Evolutionary conservation across 2,797 vertebrate genomes (phyloP).

Genomic region (Notamacropus eugenii): DNA sequence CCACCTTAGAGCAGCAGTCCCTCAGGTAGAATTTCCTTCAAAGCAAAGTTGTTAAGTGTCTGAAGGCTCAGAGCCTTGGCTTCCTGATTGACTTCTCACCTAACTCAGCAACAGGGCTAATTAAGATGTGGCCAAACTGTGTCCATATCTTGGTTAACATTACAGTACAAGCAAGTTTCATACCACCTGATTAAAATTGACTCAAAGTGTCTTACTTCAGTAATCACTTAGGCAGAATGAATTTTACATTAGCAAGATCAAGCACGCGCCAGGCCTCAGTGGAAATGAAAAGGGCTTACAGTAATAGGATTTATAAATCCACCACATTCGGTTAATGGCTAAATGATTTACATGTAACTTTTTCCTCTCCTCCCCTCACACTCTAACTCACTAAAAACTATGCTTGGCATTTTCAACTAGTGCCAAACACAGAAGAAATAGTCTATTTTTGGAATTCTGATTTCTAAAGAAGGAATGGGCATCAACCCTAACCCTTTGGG

Average conservation of each 20-base stretch:
- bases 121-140: slow-evolving; percentile 84
- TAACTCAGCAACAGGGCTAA: slow-evolving; percentile 80
- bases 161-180: slow-evolving; percentile 81
- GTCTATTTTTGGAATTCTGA: slow-evolving; percentile 85
- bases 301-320: slow-evolving; percentile 88
- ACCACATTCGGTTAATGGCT: slow-evolving; percentile 88
- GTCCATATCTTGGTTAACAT: slow-evolving; percentile 78
- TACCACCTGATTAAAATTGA: slow-evolving; percentile 86
- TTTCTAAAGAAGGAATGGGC: slow-evolving; percentile 84
- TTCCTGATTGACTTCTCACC: slow-evolving; percentile 78
- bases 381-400: slow-evolving; percentile 84
- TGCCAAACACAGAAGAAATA: slow-evolving; percentile 82
- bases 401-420: slow-evolving; percentile 82
- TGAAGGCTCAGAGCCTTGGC: slow-evolving; percentile 75
- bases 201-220: slow-evolving; percentile 86
- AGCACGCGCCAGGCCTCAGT: slow-evolving; percentile 84
- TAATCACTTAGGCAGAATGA: slow-evolving; percentile 86
- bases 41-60: slow-evolving; percentile 69
- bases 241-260: slow-evolving; percentile 88
- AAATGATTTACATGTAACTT: slow-evolving; percentile 87
- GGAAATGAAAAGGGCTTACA: slow-evolving; percentile 87
- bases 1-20: slow-evolving; percentile 63
- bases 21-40: slow-evolving; percentile 33
- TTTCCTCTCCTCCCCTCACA: slow-evolving; percentile 82
- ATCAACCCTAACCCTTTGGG: slow-evolving; percentile 85